Evolutionary conservation across 2,113 vertebrate species (phyloP).

Genomic region (Neomonachus schauinslandi): DNA sequence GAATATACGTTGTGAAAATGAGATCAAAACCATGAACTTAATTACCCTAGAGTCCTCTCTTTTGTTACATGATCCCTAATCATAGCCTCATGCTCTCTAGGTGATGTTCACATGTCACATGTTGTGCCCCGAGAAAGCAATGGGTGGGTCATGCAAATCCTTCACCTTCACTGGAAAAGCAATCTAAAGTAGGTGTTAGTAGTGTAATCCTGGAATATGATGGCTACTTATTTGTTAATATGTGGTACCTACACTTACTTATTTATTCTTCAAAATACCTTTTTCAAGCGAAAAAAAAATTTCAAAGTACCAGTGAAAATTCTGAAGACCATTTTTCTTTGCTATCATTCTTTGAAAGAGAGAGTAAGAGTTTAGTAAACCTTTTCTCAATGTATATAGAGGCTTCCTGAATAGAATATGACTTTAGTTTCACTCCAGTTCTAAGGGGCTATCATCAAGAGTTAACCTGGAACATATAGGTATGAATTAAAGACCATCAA

Average conservation of each 20-base stretch:
- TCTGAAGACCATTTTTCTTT: conserved; percentile 33
- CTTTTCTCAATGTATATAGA: background rate
- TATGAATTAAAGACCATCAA: conserved; percentile 15
- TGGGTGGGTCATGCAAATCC: background rate
- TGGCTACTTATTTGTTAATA: background rate
- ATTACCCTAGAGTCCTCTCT: background rate
- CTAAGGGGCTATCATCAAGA: background rate
- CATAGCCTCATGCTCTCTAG: background rate
- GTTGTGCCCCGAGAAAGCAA: background rate
- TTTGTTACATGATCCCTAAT: background rate
- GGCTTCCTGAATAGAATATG: background rate
- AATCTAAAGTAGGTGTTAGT: conserved; percentile 2
- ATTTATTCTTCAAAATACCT: conserved; percentile 33
- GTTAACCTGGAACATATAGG: background rate
- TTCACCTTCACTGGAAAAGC: background rate
- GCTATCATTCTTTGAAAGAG: background rate
- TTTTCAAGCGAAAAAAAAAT: conserved; percentile 18
- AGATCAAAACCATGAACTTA: background rate
- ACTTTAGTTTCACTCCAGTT: background rate
- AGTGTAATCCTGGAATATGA: background rate
- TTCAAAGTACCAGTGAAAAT: conserved; percentile 35
- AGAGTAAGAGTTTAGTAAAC: background rate
- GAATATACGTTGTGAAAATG: conserved; percentile 40
- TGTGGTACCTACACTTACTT: background rate
- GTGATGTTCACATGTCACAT: background rate